A percentile compares a stretch with the other conserved stretches of the same genome.
These are phyloP conservation scores for Bucorvus abyssinicus DNA, from an alignment of 2,797 vertebrate species.

Conservation along the genomic window DNA sequence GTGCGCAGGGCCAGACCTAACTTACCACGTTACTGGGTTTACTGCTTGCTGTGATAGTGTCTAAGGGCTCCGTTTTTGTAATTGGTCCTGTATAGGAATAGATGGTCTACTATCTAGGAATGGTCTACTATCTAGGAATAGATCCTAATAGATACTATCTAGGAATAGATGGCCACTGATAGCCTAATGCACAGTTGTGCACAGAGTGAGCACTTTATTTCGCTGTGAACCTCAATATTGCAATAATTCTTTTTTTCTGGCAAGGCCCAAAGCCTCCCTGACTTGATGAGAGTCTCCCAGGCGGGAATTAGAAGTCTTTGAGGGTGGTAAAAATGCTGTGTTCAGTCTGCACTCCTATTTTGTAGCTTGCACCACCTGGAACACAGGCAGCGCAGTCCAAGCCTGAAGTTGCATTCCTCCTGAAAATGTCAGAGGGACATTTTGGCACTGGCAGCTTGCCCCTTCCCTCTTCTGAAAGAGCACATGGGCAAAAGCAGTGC, in stretches of 20 bases:
- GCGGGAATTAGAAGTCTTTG: background rate
- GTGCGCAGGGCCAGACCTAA: background rate
- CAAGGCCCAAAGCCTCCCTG: background rate
- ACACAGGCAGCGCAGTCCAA: background rate
- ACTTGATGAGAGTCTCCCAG: background rate
- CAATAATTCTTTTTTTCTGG: background rate
- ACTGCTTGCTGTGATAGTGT: background rate
- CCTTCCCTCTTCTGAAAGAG: background rate
- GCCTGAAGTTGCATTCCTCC: background rate
- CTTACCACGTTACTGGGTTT: background rate
- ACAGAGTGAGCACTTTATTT: background rate
- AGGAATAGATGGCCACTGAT: background rate
- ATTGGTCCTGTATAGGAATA: background rate
- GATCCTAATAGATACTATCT: too few relatives aligned
- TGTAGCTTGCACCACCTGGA: background rate
- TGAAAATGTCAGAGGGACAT: background rate
- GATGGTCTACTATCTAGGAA: too few relatives aligned
- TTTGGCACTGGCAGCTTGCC: background rate
- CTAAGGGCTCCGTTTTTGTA: background rate
- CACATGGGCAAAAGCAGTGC: background rate
- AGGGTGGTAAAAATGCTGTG: background rate
- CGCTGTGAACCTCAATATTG: background rate
- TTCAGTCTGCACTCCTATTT: background rate
- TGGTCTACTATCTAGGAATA: too few relatives aligned
- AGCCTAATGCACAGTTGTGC: background rate